Conservation (phyloP, 2,113 vertebrate genomes). For the Tetrax tetrax region DNA sequence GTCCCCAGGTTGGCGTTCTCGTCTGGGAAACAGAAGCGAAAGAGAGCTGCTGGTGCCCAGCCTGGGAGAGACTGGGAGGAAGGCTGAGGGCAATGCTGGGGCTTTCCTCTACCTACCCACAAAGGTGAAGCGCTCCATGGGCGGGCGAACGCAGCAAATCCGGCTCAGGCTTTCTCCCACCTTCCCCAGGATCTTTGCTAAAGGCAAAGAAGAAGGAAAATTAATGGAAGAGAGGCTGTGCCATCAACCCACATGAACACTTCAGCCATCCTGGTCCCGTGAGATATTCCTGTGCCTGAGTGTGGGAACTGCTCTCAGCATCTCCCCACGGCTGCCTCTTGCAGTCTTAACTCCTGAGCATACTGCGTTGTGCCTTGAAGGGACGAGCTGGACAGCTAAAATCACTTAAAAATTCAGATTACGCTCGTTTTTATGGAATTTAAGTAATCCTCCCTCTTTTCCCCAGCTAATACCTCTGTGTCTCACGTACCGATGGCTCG, state of each 20-base stretch:
- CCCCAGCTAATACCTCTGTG: background rate
- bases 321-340: background rate
- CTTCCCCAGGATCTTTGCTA: slow-evolving; percentile 94
- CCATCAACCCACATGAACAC: accelerated
- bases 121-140: slow-evolving; percentile 94
- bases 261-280: background rate
- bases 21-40: slow-evolving; percentile 76
- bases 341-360: accelerated
- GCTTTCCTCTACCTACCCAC: slow-evolving; percentile 81
- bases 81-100: background rate
- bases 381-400: background rate
- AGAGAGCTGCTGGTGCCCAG: background rate
- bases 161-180: slow-evolving; percentile 91
- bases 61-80: background rate
- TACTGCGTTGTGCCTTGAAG: background rate
- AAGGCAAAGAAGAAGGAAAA: background rate
- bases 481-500: accelerated
- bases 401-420: background rate
- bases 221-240: background rate
- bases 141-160: slow-evolving; percentile 95
- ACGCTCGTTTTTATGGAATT: background rate
- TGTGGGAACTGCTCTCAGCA: background rate
- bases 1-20: slow-evolving; percentile 97
- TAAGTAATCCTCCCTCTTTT: background rate
- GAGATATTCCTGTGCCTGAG: background rate